These are phyloP conservation scores for Pungitius pungitius DNA, from an alignment of 2,113 vertebrate species.

Conservation along the genomic window DNA sequence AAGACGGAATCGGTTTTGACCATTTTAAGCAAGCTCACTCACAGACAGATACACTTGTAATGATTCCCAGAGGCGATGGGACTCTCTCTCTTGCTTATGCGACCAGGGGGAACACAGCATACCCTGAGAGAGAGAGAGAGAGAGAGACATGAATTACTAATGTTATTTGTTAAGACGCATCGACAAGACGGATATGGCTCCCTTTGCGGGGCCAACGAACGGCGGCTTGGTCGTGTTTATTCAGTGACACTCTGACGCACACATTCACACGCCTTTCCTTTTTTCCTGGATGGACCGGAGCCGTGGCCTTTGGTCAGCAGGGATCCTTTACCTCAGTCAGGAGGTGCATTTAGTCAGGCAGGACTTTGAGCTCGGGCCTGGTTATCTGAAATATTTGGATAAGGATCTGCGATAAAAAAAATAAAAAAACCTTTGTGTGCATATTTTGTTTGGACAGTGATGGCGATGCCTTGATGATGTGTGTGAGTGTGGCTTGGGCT, in stretches of 20 bases:
- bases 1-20: not conserved
- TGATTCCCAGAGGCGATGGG: slow-evolving; percentile 17
- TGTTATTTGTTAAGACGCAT: slow-evolving; percentile 2
- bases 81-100: slow-evolving; percentile 14
- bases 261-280: slow-evolving; percentile 21
- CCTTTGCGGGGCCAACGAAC: slow-evolving; percentile 1
- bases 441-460: slow-evolving; percentile 1
- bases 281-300: slow-evolving; percentile 24
- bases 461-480: not conserved
- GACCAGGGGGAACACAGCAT: not conserved
- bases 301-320: slow-evolving; percentile 20
- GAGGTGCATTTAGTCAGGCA: slow-evolving; percentile 1
- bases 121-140: too few relatives aligned
- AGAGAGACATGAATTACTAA: slow-evolving; percentile 29
- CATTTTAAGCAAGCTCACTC: slow-evolving; percentile 6
- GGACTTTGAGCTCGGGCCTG: slow-evolving; percentile 16
- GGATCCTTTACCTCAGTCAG: slow-evolving; percentile 28
- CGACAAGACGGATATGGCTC: slow-evolving; percentile 20
- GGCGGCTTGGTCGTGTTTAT: slow-evolving; percentile 35
- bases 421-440: not conserved
- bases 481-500: not conserved
- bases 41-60: not conserved
- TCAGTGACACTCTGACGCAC: slow-evolving; percentile 23
- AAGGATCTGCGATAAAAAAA: slow-evolving; percentile 10
- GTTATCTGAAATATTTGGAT: slow-evolving; percentile 10